Conservation (phyloP, 2,888 invertebrate genomes). For the Amblyteles armatorius region DNA sequence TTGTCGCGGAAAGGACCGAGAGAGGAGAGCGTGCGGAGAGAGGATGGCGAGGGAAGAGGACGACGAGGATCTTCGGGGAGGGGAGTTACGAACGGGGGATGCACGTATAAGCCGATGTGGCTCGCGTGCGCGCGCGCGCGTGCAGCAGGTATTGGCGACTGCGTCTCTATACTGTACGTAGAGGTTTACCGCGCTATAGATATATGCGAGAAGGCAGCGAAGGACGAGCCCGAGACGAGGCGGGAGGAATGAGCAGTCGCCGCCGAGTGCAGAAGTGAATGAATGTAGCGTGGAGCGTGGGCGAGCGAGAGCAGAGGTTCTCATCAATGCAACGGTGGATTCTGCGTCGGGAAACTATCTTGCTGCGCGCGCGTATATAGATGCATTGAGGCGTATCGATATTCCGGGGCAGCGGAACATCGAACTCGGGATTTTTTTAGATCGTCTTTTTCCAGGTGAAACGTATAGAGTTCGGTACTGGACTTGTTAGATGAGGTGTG, state of each 20-base stretch:
- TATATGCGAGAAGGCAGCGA: conserved; percentile 52
- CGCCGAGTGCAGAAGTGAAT: conserved; percentile 78
- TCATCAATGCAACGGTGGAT: conserved; percentile 69
- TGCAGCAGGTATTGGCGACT: conserved; percentile 44
- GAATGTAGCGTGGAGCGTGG: conserved; percentile 80
- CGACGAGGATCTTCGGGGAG: conserved; percentile 9
- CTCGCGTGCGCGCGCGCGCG: conserved; percentile 40
- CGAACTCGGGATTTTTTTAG: too few species aligned
- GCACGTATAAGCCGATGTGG: conserved; percentile 41
- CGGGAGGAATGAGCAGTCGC: conserved; percentile 61
- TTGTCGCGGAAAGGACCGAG: conserved; percentile 39
- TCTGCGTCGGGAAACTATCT: conserved; percentile 20
- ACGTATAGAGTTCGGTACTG: too few species aligned
- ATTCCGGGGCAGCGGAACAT: too few species aligned
- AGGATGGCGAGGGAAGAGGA: conserved; percentile 12
- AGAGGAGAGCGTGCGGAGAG: conserved; percentile 19
- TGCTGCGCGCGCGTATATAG: neutral
- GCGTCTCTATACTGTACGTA: conserved; percentile 22
- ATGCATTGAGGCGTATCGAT: neutral
- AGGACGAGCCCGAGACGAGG: conserved; percentile 62
- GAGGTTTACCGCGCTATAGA: neutral
- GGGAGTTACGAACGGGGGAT: conserved; percentile 31
- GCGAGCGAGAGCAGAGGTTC: conserved; percentile 77
- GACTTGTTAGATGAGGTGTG: too few species aligned
- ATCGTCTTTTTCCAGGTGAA: too few species aligned